Evolutionary conservation across 2,113 vertebrate species (phyloP).

Genomic region (Petrocephalus zakoni): DNA sequence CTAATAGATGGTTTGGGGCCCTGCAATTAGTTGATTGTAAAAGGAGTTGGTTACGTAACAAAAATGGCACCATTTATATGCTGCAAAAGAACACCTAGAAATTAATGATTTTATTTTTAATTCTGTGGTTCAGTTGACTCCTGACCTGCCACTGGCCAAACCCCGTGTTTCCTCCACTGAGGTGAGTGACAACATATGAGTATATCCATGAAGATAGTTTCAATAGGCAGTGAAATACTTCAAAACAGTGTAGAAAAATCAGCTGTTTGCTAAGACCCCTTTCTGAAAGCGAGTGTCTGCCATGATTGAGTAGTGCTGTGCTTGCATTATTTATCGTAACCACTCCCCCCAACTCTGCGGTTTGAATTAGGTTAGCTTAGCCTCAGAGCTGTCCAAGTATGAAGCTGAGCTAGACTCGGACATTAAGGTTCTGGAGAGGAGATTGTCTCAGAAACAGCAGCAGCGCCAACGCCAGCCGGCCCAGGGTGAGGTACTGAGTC

Average conservation of each 20-base stretch:
- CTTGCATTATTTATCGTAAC: background rate
- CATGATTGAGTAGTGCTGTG: background rate
- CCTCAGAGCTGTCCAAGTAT: slow-evolving; percentile 78
- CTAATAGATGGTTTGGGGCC: background rate
- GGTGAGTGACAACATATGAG: slow-evolving; percentile 55
- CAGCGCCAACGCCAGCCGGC: slow-evolving; percentile 39
- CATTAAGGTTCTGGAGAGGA: slow-evolving; percentile 73
- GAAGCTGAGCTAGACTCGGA: slow-evolving; percentile 86
- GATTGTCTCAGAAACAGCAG: slow-evolving; percentile 60
- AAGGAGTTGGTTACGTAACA: background rate
- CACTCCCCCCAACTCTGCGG: background rate
- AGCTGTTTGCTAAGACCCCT: background rate
- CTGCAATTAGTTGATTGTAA: background rate
- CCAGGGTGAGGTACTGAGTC: slow-evolving; percentile 71
- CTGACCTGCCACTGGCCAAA: slow-evolving; percentile 47
- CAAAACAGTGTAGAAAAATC: background rate
- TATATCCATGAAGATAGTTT: background rate
- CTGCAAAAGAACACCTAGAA: background rate
- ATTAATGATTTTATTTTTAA: slow-evolving; percentile 18
- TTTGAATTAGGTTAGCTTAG: slow-evolving; percentile 72
- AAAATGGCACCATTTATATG: background rate
- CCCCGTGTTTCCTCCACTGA: slow-evolving; percentile 70
- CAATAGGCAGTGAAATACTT: background rate
- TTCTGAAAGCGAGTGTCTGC: background rate
- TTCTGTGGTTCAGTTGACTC: slow-evolving; percentile 39